These are phyloP conservation scores for Brachyrhaphis roseni DNA, from an alignment of 2,797 vertebrate genomes.

Conservation along the genomic window DNA sequence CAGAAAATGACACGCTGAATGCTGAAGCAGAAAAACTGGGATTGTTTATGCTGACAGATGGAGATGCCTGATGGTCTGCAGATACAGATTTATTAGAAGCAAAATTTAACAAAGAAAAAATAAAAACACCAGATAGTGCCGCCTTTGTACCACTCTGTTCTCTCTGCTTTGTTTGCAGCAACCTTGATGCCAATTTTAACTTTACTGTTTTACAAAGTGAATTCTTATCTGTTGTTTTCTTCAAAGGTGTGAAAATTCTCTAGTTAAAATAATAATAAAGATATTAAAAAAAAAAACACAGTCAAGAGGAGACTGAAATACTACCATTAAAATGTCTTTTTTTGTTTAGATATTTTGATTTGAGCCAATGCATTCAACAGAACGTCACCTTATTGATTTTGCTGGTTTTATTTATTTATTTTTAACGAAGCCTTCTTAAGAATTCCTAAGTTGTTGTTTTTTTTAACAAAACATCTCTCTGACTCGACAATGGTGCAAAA, in stretches of 20 bases:
- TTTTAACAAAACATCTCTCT: conserved; percentile 23
- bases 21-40: conserved; percentile 11
- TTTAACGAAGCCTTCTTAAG: neutral
- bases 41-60: conserved; percentile 43
- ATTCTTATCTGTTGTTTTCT: neutral
- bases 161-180: neutral
- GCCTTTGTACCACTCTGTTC: conserved; percentile 7
- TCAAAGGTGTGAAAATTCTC: neutral
- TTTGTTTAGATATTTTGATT: conserved; percentile 26
- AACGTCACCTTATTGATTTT: conserved; percentile 10
- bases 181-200: neutral
- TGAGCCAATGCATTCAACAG: conserved; percentile 27
- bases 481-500: conserved; percentile 4
- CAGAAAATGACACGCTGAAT: conserved; percentile 5
- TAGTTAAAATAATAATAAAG: neutral
- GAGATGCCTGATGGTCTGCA: conserved; percentile 31
- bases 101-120: neutral
- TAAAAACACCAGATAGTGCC: neutral
- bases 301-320: conserved; percentile 18
- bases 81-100: conserved; percentile 18
- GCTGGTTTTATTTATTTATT: neutral
- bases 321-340: neutral
- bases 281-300: neutral
- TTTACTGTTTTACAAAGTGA: neutral
- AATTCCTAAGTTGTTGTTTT: neutral